These are phyloP conservation scores for Montipora cactus DNA, from an alignment of 64 coral and sea anemone genomes.

Conservation along the genomic window DNA sequence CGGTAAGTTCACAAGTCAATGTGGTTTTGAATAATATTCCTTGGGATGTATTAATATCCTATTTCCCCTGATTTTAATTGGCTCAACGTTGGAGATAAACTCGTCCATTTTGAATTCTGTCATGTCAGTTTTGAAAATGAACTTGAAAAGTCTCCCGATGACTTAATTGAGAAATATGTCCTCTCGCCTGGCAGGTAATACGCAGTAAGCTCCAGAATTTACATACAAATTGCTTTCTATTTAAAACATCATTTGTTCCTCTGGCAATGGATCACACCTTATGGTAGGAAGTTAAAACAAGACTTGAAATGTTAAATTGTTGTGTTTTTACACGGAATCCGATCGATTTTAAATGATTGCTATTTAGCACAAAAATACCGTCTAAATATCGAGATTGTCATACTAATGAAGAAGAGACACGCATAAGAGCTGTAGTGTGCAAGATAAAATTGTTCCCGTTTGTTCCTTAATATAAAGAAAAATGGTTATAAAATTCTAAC, in stretches of 20 bases:
- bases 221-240: slow-evolving; percentile 8
- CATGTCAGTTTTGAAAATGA: neutral
- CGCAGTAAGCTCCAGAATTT: neutral
- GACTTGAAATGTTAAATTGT: too few relatives aligned
- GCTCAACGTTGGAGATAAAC: neutral
- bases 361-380: too few relatives aligned
- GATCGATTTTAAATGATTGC: too few relatives aligned
- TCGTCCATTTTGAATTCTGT: neutral
- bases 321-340: too few relatives aligned
- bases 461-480: too few relatives aligned
- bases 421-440: too few relatives aligned
- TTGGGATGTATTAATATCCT: neutral
- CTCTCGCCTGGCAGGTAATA: neutral
- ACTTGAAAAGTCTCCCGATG: neutral
- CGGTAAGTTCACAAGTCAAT: neutral
- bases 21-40: neutral
- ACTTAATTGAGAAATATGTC: neutral
- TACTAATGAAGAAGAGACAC: too few relatives aligned
- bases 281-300: neutral
- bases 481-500: too few relatives aligned
- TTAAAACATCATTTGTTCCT: neutral
- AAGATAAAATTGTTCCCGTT: too few relatives aligned
- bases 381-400: too few relatives aligned
- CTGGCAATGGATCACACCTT: neutral
- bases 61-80: slow-evolving; percentile 16